Conservation (phyloP, 2,797 vertebrate species). For the Lacerta agilis region DNA sequence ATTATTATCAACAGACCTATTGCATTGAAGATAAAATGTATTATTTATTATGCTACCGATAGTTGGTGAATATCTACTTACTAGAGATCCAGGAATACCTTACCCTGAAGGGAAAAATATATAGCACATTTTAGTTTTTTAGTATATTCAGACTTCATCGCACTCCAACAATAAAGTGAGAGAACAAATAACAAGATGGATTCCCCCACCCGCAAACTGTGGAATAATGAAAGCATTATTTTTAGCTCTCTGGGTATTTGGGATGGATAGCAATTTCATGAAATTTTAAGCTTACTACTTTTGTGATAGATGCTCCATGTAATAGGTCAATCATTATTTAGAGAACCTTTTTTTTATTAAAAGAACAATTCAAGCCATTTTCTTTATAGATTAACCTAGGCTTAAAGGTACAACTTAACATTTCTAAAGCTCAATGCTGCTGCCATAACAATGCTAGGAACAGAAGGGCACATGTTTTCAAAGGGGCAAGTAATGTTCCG, state of each 20-base stretch:
- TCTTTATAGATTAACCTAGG: background rate
- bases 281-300: background rate
- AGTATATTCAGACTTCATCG: background rate
- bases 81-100: slow-evolving; percentile 88
- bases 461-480: background rate
- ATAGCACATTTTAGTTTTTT: slow-evolving; percentile 17
- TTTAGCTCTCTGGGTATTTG: background rate
- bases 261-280: background rate
- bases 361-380: slow-evolving; percentile 23
- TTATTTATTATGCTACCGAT: background rate
- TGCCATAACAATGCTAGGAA: background rate
- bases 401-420: background rate
- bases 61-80: slow-evolving; percentile 78
- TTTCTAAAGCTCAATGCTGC: background rate
- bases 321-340: background rate
- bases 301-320: background rate
- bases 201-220: background rate
- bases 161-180: slow-evolving; percentile 17
- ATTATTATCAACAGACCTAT: accelerated
- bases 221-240: background rate
- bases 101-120: slow-evolving; percentile 81
- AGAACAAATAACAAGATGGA: background rate
- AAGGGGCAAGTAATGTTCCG: background rate
- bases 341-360: background rate
- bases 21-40: background rate